Base-by-base conservation (phyloP, 2,888 invertebrate species). In the Embidobia sp. region DNA sequence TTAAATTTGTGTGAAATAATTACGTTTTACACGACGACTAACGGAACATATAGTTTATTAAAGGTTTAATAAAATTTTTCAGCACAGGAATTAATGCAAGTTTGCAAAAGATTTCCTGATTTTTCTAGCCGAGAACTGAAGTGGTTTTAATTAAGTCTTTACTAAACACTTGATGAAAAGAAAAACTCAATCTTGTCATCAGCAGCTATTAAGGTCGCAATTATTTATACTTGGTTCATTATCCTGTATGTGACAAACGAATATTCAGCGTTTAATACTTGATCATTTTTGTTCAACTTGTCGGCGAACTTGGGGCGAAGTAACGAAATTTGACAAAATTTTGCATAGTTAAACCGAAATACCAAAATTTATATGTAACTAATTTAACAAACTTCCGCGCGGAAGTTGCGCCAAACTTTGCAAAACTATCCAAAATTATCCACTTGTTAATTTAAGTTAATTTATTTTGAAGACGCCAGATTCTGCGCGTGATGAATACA, bases 381-480 rank as follows among this genome's bases (percentile, higher is more conserved):
- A 53, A 72, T 72, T 70, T 46, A 48, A 53, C 51, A 61, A 61
- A 61, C 31, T 72, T 49, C 0, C n/a, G 7, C 37, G 1, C 11
- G 10, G 18, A 55, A 72, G 55, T 72, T 63, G 8, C 4, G 10
- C 22, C 15, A 48, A 72, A 63, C 48, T 72, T 72, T 40, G 63
- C 48, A 63, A 55, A 63, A 55, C 48, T 63, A 35, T 51, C 48
- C 40, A 57, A 40, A 55, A 48, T 69, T 51, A 59, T 51, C 37
- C 31, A 44, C 37, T 61, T 53, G 53, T 61, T 70, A 53, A 70
- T 61, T 70, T 61, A 42, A 44, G 37, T 55, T 57, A 42, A 59
- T 69, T 57, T 57, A 42, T 67, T 57, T 49, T n/a, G 48, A 67
- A 55, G 66, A 35, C 46, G 35, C n/a, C 13, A 3, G 22, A n/a